These are phyloP conservation scores for Murina feae DNA, from an alignment of 2,113 vertebrate genomes.

Conservation along the genomic window DNA sequence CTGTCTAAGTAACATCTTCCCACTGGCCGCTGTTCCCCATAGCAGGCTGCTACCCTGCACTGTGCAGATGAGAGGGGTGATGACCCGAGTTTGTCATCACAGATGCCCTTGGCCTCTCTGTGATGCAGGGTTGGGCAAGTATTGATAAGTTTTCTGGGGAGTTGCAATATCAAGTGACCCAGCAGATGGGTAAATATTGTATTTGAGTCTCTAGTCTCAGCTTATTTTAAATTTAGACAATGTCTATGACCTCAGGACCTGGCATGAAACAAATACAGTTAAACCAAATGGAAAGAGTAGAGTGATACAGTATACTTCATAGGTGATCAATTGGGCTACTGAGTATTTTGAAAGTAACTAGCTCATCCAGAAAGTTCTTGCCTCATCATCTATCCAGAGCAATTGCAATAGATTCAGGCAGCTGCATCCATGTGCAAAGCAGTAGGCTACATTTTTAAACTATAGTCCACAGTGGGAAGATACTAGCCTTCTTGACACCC, in stretches of 20 bases:
- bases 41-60: neutral
- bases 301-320: neutral
- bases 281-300: neutral
- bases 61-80: neutral
- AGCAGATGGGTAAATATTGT: neutral
- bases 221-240: neutral
- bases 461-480: neutral
- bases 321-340: neutral
- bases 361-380: neutral
- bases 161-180: neutral
- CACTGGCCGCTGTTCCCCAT: neutral
- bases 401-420: neutral
- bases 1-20: neutral
- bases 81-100: neutral
- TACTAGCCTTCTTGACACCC: neutral
- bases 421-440: neutral
- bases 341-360: neutral
- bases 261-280: neutral
- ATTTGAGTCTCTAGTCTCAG: neutral
- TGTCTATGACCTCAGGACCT: neutral
- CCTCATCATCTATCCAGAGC: neutral
- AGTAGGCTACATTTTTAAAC: neutral
- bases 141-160: neutral
- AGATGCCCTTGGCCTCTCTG: neutral
- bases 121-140: neutral